Base-by-base conservation (phyloP, 1,140 invertebrate genomes). In the Tachypleus tridentatus region DNA sequence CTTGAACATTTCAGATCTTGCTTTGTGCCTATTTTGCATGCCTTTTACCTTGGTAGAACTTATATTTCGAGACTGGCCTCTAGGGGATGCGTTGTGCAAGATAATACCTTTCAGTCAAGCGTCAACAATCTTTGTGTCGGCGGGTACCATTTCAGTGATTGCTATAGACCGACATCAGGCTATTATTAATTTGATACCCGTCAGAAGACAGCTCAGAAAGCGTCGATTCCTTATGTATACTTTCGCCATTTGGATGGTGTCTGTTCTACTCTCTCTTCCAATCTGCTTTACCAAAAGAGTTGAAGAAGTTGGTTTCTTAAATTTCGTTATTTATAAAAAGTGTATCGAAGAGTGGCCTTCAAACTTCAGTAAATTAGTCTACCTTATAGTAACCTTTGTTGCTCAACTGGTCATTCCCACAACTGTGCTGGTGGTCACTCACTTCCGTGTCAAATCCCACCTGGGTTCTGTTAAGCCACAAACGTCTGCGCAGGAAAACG, bases 81-180 rank as follows among this genome's bases (percentile, higher is more conserved):
- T 80, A 10, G 78, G 78, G 3, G 57, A 70, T 9, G 64, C 80
- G 60, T 77, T 84, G 71, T 84, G 82, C 71, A 83, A 84, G 73
- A 73, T 83, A 52, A 78, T 81, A 29, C 80, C 81, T 4, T 78
- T 80, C 70, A 73, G 82, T 6, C 81, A 83, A 69, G 82, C 81
- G 4, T 79, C 80, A 51, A 84, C 83, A 70, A 80, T 84, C n/a
- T 82, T 83, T 70, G 81, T 84, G 5, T 82, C 82, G 0, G 81
- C 82, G 4, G 80, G 81, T 29, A 83, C 82, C 60, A 83, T 84
- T 50, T 82, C 81, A 0, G 82, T 80, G 11, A 84, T 84, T 47
- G 82, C 83, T 3, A 72, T 84, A 0, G 82, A 84, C 70, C 75
- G 83, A n/a, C 83, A 78, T 66, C 74, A 80, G 70, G 80, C 81